A percentile compares a stretch with the other conserved stretches of the same genome.
Evolutionary conservation across 2,888 invertebrate genomes (phyloP).

Genomic region (Seira musarum): DNA sequence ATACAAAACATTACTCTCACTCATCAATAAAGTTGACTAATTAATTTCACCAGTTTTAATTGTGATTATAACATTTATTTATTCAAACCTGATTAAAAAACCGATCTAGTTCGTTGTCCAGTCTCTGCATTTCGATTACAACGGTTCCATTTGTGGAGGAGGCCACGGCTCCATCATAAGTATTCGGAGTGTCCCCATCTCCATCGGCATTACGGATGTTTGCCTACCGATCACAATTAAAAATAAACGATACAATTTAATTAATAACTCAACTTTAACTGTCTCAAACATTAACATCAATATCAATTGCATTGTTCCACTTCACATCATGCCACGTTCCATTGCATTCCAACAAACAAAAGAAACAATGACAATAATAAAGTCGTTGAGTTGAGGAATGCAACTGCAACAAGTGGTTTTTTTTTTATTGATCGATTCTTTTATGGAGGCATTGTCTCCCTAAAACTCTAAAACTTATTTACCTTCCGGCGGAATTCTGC

Average conservation of each 20-base stretch:
- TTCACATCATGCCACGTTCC: too few relatives aligned
- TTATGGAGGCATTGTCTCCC: too few relatives aligned
- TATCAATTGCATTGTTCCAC: too few relatives aligned
- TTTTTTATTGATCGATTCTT: too few relatives aligned
- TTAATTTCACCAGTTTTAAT: too few relatives aligned
- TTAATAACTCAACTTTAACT: too few relatives aligned
- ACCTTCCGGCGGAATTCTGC: slow-evolving; percentile 65
- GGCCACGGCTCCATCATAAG: neutral
- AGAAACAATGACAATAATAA: too few relatives aligned
- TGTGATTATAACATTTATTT: too few relatives aligned
- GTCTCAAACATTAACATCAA: too few relatives aligned
- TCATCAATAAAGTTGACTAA: too few relatives aligned
- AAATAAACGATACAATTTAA: neutral
- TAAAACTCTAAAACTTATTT: slow-evolving; percentile 3
- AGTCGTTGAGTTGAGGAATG: too few relatives aligned
- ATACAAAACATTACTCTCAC: slow-evolving; percentile 13
- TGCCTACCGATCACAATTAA: slow-evolving; percentile 10
- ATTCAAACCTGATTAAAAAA: slow-evolving; percentile 62
- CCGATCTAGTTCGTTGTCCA: slow-evolving; percentile 58
- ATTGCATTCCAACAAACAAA: too few relatives aligned
- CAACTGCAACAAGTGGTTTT: slow-evolving; percentile 4
- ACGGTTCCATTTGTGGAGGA: slow-evolving; percentile 55
- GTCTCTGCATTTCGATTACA: slow-evolving; percentile 63
- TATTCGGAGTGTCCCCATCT: slow-evolving; percentile 28
- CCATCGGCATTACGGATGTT: slow-evolving; percentile 43